A percentile compares a stretch with the other conserved stretches of the same genome.
phyloP scores from a whole-genome alignment of 2,797 vertebrate species.

The Pogonophryne albipinna region DNA sequence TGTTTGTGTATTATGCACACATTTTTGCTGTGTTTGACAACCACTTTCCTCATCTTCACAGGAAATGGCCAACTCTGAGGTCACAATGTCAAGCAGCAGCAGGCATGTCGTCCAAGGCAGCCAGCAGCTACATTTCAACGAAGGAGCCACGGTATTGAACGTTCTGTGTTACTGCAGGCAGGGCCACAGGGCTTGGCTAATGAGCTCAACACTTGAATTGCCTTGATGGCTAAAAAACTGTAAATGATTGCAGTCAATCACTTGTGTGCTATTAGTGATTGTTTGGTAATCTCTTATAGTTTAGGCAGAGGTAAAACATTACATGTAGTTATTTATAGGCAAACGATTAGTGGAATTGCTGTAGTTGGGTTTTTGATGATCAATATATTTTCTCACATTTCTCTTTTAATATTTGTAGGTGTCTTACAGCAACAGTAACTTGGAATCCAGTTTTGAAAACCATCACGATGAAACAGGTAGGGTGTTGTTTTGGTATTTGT shows the following conservation, averaged over 20 bases:
- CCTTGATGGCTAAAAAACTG: conserved; percentile 38
- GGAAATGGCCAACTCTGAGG: conserved; percentile 85
- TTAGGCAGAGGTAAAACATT: neutral
- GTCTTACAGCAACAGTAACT: conserved; percentile 67
- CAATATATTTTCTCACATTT: conserved; percentile 20
- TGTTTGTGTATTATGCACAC: conserved; percentile 27
- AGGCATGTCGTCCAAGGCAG: conserved; percentile 81
- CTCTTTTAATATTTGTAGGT: conserved; percentile 60
- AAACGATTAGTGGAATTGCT: neutral
- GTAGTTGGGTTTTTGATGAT: neutral
- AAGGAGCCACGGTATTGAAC: conserved; percentile 86
- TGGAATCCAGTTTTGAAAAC: conserved; percentile 78
- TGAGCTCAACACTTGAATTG: conserved; percentile 36
- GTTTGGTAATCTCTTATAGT: neutral
- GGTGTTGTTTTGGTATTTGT: neutral
- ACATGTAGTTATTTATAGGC: neutral
- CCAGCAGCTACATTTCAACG: conserved; percentile 80
- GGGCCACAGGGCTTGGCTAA: conserved; percentile 34
- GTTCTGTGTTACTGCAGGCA: conserved; percentile 36
- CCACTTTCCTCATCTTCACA: conserved; percentile 67
- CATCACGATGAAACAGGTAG: conserved; percentile 81
- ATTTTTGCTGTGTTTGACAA: conserved; percentile 55
- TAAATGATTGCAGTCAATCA: conserved; percentile 34
- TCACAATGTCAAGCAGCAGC: conserved; percentile 76
- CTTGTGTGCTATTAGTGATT: conserved; percentile 35